Base-by-base conservation (phyloP, 2,113 vertebrate species). In the Psettodes erumei region DNA sequence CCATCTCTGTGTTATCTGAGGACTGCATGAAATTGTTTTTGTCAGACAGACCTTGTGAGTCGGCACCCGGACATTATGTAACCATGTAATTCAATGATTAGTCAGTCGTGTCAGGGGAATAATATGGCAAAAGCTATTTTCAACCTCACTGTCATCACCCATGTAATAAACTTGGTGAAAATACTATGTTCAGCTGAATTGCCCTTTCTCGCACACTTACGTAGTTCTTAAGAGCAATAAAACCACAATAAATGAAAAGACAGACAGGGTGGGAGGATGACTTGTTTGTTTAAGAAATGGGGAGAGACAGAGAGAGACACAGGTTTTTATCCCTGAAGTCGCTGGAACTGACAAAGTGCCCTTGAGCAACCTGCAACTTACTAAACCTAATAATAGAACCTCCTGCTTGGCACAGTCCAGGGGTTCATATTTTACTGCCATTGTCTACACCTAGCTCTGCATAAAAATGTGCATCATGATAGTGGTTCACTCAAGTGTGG, bases 11-110 rank as follows among this genome's bases (percentile, higher is more conserved):
- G 50, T 65, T 81, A 88, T 86, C 69, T 71, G 37, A 82, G 62
- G 37, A 71, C 61, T 28, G 35, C 50, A 65, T 75, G 50, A 64
- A 76, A 73, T 84, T 68, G 76, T 86, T 89, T 78, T 83, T 79
- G 54, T 80, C 76, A 71, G 76, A 66, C 74, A 71, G 82, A 84
- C 78, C 80, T 79, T 85, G 84, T 87, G 84, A 87, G 78, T 47
- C 16, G 32, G 33, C 73, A 83, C 53, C 60, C 13, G 60, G 76
- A 70, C 42, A 54, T 87, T 88, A 86, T 81, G 74, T 83, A 87
- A 90, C 81, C 15, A 6, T 74, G 71, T 88, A 84, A 83, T 84
- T 90, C 66, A 75, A 71, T 76, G 62, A 81, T 82, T 81, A 75
- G 53, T 47, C 51, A 75, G 63, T 68, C 55, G 8, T 70, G 66